A percentile compares a stretch with the other conserved stretches of the same genome.
phyloP scores from a whole-genome alignment of 2,888 invertebrate genomes.

The Polyommatus icarus region DNA sequence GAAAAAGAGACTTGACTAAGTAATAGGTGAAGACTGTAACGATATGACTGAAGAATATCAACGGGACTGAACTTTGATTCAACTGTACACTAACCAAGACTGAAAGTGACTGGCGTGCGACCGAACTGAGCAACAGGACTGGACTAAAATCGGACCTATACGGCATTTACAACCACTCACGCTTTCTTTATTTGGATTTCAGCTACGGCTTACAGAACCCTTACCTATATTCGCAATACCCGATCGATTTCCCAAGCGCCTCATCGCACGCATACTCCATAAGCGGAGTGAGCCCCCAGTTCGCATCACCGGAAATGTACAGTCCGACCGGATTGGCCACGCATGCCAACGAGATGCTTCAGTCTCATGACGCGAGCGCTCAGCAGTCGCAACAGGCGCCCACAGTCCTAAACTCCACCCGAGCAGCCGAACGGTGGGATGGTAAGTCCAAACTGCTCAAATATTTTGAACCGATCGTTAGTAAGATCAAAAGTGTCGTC shows the following conservation, averaged over 20 bases:
- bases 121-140: conserved; percentile 36
- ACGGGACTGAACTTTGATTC: neutral
- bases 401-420: conserved; percentile 64
- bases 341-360: conserved; percentile 69
- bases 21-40: neutral
- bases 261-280: conserved; percentile 79
- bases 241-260: conserved; percentile 78
- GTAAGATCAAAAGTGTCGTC: conserved; percentile 61
- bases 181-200: conserved; percentile 65
- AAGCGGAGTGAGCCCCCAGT: conserved; percentile 74
- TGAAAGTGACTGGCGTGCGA: neutral
- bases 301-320: conserved; percentile 73
- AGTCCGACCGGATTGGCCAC: conserved; percentile 67
- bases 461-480: conserved; percentile 70
- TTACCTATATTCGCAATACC: conserved; percentile 77
- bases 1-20: neutral
- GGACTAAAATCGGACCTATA: neutral
- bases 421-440: conserved; percentile 76
- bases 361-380: conserved; percentile 71
- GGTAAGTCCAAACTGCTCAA: conserved; percentile 76
- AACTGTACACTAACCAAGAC: neutral
- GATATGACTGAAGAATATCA: neutral
- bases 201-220: conserved; percentile 77
- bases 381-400: conserved; percentile 78
- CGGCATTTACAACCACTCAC: conserved; percentile 34